A percentile compares a stretch with the other conserved stretches of the same genome.
Evolutionary conservation across 2,797 vertebrate species (phyloP).

Genomic region (Chaetodon trifasciatus): DNA sequence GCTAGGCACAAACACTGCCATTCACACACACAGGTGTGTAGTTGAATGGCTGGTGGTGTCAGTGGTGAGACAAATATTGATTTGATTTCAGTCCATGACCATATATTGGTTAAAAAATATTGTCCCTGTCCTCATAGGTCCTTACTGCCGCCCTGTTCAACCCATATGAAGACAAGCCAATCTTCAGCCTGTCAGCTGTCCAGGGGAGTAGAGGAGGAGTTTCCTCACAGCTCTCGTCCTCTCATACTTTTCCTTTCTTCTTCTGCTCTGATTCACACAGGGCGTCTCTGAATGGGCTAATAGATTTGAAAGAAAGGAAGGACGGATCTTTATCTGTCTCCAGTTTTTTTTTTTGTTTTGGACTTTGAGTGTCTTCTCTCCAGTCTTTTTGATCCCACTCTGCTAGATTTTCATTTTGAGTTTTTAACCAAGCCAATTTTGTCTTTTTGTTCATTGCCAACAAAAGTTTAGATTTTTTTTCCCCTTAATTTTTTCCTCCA

Average conservation of each 20-base stretch:
- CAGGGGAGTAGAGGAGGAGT: slow-evolving; percentile 64
- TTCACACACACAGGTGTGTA: slow-evolving; percentile 68
- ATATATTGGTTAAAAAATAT: neutral
- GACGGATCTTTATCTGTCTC: slow-evolving; percentile 42
- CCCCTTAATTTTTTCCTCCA: neutral
- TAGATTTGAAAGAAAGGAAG: slow-evolving; percentile 44
- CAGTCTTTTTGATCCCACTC: neutral
- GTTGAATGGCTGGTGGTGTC: neutral
- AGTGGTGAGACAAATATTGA: neutral
- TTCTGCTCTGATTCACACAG: neutral
- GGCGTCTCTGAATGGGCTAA: slow-evolving; percentile 76
- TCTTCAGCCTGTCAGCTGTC: slow-evolving; percentile 61
- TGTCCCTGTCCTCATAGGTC: slow-evolving; percentile 59
- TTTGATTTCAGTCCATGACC: neutral
- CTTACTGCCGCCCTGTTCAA: slow-evolving; percentile 72
- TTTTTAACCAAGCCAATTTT: slow-evolving; percentile 37
- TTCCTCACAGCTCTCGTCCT: slow-evolving; percentile 50
- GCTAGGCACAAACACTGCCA: slow-evolving; percentile 72
- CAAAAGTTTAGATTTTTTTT: neutral
- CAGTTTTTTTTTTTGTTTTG: neutral
- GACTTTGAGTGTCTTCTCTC: slow-evolving; percentile 10
- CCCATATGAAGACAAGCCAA: slow-evolving; percentile 81
- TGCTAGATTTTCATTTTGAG: slow-evolving; percentile 7
- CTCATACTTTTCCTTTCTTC: slow-evolving; percentile 39
- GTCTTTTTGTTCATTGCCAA: slow-evolving; percentile 58